Evolutionary conservation across 2,113 vertebrate genomes (phyloP).

Genomic region (Thomomys bottae): DNA sequence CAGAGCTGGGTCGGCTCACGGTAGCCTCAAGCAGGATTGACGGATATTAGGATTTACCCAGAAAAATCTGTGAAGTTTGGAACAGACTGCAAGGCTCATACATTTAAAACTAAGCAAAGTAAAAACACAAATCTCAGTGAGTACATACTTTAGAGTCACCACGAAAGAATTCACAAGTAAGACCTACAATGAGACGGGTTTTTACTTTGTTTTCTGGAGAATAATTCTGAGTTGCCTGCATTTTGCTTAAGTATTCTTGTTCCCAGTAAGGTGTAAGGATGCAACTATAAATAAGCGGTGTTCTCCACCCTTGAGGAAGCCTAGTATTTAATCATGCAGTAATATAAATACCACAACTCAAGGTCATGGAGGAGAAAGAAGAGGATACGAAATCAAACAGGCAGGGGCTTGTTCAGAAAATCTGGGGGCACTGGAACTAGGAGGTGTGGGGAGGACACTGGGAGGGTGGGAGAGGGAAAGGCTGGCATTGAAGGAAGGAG

Average conservation of each 20-base stretch:
- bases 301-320: background rate
- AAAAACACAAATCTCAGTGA: background rate
- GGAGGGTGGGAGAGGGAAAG: background rate
- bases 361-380: background rate
- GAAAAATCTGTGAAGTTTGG: background rate
- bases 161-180: background rate
- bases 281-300: background rate
- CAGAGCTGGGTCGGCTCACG: too few species aligned
- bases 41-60: background rate
- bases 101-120: too few species aligned
- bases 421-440: background rate
- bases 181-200: too few species aligned
- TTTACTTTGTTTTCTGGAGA: background rate
- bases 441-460: background rate
- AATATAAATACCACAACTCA: accelerated
- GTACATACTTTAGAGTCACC: background rate
- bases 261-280: background rate
- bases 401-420: background rate
- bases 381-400: background rate
- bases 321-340: background rate
- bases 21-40: too few species aligned
- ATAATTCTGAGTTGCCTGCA: too few species aligned
- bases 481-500: accelerated
- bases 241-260: background rate
- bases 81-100: too few species aligned